phyloP scores from a whole-genome alignment of 2,113 vertebrate species.

The Boulengeromyrus knoepffleri region DNA sequence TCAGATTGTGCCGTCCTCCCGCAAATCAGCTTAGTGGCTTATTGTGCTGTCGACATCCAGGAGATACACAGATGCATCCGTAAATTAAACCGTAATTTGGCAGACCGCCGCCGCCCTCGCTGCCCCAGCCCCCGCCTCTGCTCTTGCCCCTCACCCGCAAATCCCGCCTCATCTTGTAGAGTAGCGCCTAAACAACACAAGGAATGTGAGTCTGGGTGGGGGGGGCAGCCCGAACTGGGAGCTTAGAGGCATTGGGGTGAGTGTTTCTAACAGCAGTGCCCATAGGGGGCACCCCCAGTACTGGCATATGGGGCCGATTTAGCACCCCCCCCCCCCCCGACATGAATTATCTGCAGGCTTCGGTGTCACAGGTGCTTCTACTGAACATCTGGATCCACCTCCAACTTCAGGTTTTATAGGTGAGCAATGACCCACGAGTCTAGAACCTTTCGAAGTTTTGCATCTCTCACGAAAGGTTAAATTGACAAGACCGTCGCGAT shows the following conservation, averaged over 20 bases:
- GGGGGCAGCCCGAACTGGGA: neutral
- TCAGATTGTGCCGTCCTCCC: neutral
- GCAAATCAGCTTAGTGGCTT: conserved; percentile 11
- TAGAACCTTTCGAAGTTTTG: neutral
- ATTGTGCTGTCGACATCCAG: neutral
- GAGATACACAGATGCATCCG: neutral
- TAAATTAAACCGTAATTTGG: neutral
- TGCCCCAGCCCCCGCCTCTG: neutral
- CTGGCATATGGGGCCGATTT: neutral
- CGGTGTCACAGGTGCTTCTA: neutral
- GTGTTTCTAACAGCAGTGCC: neutral
- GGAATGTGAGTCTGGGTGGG: neutral
- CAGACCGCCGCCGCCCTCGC: neutral
- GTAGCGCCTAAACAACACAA: neutral
- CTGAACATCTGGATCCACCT: neutral
- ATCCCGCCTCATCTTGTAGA: neutral
- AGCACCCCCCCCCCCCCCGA: neutral
- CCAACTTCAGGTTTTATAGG: neutral
- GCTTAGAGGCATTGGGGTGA: neutral
- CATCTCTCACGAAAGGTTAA: neutral
- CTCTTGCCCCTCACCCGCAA: neutral
- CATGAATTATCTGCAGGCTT: neutral
- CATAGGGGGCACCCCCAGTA: neutral
- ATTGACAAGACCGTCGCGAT: neutral
- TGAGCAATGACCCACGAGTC: neutral